Base-by-base conservation (phyloP, 2,113 vertebrate genomes). In the Pollimyrus isidori region DNA sequence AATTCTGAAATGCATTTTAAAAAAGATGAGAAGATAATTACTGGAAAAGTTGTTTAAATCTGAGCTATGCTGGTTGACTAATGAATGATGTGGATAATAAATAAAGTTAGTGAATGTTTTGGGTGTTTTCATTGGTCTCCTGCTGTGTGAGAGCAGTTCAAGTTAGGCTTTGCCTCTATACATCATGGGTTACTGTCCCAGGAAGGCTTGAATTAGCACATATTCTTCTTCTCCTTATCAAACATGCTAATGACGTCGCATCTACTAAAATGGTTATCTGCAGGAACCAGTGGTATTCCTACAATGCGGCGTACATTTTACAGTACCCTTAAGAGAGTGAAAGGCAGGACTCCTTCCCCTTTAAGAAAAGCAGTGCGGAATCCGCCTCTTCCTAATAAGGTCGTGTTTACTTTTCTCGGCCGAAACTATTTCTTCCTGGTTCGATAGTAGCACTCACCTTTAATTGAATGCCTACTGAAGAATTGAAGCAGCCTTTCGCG, bases 31-130 rank as follows among this genome's bases (percentile, higher is more conserved):
- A 93, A 92, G 88, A 89, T 90, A 92, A 91, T 91, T 90, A 93
- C 91, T 90, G 91, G 91, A 91, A 90, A 21, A 92, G 92, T 91
- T 90, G 89, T 93, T 92, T 91, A 17, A 94, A 93, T 91, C 86
- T 58, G 46, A 84, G 91, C 93, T 94, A 93, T 93, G 94, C 93
- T 95, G 92, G 91, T 89, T 94, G 94, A 93, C 90, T 62, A 94
- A 69, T 86, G 91, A 93, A 93, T 94, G 92, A 90, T 53, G 90
- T 91, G 90, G 90, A 92, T 93, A 93, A 94, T 93, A 93, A 90
- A 95, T 93, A 94, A 90, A 95, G 94, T 73, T 93, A 93, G 89
- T 92, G 92, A 91, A 94, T 93, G 92, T 93, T 90, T 82, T 48
- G 39, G n/a, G 7, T 30, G 35, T 84, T 58, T 83, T 85, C 39